Conservation (phyloP, 2,888 invertebrate species). For the Tiliacea citrago region DNA sequence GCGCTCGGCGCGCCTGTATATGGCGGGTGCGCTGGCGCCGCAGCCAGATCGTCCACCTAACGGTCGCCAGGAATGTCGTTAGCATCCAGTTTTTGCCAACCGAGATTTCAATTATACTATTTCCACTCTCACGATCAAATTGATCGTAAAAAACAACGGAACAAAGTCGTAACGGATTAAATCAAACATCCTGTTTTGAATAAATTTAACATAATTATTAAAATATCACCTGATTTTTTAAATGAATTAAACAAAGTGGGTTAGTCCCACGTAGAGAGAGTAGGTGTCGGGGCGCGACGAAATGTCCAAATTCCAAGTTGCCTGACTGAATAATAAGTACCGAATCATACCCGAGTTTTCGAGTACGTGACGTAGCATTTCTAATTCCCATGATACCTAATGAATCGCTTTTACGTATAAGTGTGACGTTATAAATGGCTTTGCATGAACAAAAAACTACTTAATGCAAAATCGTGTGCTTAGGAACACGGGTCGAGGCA, state of each 20-base stretch:
- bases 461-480: conserved; percentile 89
- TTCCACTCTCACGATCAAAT: conserved; percentile 76
- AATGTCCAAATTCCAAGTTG: conserved; percentile 75
- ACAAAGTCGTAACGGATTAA: conserved; percentile 70
- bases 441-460: conserved; percentile 86
- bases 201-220: conserved; percentile 55
- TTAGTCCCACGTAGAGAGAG: conserved; percentile 72
- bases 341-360: conserved; percentile 71
- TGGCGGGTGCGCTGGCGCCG: conserved; percentile 71
- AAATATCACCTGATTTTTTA: conserved; percentile 59
- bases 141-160: conserved; percentile 76
- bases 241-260: conserved; percentile 66
- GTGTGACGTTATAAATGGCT: conserved; percentile 86
- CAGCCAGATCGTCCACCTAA: conserved; percentile 82
- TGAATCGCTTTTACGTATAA: conserved; percentile 81
- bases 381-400: conserved; percentile 80
- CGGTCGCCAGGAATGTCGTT: conserved; percentile 87
- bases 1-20: conserved; percentile 68
- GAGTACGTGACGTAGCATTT: conserved; percentile 78
- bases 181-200: conserved; percentile 59
- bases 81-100: conserved; percentile 83
- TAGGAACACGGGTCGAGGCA: conserved; percentile 85
- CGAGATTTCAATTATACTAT: conserved; percentile 80
- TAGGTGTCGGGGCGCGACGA: conserved; percentile 66
- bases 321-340: conserved; percentile 75